Base-by-base conservation (phyloP, 1,140 invertebrate genomes). In the Nasonia vitripennis region DNA sequence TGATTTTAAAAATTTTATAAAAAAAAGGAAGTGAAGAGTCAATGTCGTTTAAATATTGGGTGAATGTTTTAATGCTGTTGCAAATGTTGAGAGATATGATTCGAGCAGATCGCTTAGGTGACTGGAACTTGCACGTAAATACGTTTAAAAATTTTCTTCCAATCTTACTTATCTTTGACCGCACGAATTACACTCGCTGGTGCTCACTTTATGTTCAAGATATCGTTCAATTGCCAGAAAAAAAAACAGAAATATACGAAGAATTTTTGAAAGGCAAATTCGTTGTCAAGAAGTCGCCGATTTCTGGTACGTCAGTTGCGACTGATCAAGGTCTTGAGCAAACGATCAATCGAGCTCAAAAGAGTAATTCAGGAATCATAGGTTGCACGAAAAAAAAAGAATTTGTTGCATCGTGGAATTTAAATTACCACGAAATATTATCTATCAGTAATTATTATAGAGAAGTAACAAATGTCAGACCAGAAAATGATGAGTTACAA, bases 181-280 rank as follows among this genome's bases (percentile, higher is more conserved):
- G 81, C 7, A 27, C 77, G 14, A 85, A 87, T 81, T 88, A 88
- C 41, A 51, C 81, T 12, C 79, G 84, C 34, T 88, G 83, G 86
- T 27, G 12, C 2, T 4, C 81, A 14, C 23, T 88, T 20, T 87
- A 77, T 73, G 11, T 77, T 17, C 17, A 85, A 45, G 87, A 86
- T 51, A 79, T 83, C 20, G 17, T 14, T n/a, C 34, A 2, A 37
- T 79, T 79, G 67, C n/a, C 31, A 79, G 27, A 79, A 37, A 79
- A 6, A 34, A 79, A 79, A 20, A 27, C 55, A 37, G 55, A 79
- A 37, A 17, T 79, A 20, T 37, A 67, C 31, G n/a, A 27, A 79
- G 34, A 79, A 37, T 79, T 79, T 67, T 14, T 14, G 31, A 67
- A n/a, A 6, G 78, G 78, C 4, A 62, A 79, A 4, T 79, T 79